These are phyloP conservation scores for Bimastos eiseni DNA, from an alignment of 2,888 invertebrate species.

Conservation along the genomic window DNA sequence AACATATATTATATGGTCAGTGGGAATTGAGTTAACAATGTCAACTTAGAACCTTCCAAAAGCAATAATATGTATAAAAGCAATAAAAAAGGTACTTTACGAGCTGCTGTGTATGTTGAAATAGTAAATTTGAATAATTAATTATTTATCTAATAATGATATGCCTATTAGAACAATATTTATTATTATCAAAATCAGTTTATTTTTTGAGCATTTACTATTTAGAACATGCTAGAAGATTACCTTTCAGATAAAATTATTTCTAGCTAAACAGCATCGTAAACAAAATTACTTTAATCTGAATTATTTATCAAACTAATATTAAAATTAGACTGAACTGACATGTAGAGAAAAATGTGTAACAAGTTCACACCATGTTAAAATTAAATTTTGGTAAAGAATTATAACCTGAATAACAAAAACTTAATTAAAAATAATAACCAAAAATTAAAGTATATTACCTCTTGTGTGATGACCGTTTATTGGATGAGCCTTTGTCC, in stretches of 20 bases:
- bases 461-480: conserved; percentile 42
- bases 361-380: background rate
- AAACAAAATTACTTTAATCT: background rate
- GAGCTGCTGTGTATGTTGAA: too few species aligned
- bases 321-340: background rate
- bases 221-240: background rate
- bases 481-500: conserved; percentile 57
- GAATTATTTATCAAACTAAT: background rate
- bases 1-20: too few species aligned
- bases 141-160: background rate
- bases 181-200: background rate
- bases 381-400: background rate
- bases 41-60: background rate
- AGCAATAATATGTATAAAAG: background rate
- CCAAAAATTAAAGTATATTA: background rate
- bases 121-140: background rate
- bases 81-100: too few species aligned
- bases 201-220: background rate
- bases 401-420: background rate
- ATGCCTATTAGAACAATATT: background rate
- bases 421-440: background rate
- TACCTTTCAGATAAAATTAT: background rate
- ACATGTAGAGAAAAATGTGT: background rate
- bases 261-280: background rate
- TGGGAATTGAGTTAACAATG: background rate